phyloP scores from a whole-genome alignment of 37 sponge, comb jelly and placozoan species.

The Aphrocallistes beatrix region DNA sequence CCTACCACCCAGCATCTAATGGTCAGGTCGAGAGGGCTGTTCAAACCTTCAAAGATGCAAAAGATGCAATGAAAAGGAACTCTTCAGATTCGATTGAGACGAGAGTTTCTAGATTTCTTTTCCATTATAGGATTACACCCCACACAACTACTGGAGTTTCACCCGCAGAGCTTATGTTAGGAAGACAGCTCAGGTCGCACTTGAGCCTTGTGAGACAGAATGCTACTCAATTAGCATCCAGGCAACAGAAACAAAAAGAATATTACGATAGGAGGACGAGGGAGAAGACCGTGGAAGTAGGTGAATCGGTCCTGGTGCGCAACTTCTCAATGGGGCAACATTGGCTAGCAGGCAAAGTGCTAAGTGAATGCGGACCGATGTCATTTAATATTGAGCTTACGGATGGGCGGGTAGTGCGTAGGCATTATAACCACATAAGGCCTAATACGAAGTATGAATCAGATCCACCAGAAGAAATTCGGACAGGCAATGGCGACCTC shows the following conservation, averaged over 20 bases:
- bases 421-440: constrained; percentile 12
- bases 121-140: constrained; percentile 10
- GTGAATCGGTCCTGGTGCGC: not conserved
- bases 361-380: not conserved
- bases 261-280: not conserved
- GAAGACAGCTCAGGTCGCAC: not conserved
- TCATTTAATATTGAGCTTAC: not conserved
- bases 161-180: constrained; percentile 20
- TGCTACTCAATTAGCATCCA: not conserved
- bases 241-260: not conserved
- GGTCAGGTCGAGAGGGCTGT: not conserved
- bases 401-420: constrained; percentile 10
- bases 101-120: constrained; percentile 12
- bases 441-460: not conserved
- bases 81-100: not conserved
- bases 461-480: not conserved
- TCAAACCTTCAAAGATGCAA: not conserved
- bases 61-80: not conserved
- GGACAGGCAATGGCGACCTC: not conserved
- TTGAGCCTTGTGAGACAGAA: not conserved
- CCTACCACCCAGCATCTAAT: not conserved
- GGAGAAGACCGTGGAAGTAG: not conserved
- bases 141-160: not conserved
- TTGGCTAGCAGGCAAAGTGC: constrained; percentile 12
- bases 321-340: not conserved